Conservation (phyloP, 2,113 vertebrate genomes). For the Stigmatopora argus region DNA sequence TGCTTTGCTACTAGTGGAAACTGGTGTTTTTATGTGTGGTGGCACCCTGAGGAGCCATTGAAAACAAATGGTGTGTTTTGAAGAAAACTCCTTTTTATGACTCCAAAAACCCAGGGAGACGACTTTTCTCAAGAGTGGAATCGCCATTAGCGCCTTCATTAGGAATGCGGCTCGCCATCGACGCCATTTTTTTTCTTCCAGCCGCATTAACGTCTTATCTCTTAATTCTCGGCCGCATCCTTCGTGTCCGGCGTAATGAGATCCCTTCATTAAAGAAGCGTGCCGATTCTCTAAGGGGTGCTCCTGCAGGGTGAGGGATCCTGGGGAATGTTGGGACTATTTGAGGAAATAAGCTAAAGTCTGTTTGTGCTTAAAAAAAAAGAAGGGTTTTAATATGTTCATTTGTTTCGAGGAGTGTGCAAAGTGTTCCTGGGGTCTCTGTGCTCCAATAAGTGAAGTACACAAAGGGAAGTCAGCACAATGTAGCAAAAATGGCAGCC, state of each 20-base stretch:
- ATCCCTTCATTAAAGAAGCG: slow-evolving; percentile 34
- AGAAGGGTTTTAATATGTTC: slow-evolving; percentile 4
- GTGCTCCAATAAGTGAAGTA: background rate
- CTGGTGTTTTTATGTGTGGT: slow-evolving; percentile 33
- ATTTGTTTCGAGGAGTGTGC: slow-evolving; percentile 1
- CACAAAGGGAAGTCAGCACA: background rate
- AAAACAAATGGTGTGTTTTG: slow-evolving; percentile 35
- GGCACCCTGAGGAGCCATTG: slow-evolving; percentile 49
- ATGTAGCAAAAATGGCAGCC: background rate
- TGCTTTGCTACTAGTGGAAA: slow-evolving; percentile 24
- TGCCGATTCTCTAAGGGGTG: slow-evolving; percentile 20
- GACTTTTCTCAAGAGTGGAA: slow-evolving; percentile 50
- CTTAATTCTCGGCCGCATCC: slow-evolving; percentile 23
- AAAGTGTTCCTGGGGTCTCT: background rate
- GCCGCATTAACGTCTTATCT: slow-evolving; percentile 28
- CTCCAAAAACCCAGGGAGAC: slow-evolving; percentile 48
- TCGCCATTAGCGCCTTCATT: slow-evolving; percentile 56
- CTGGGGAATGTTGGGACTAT: slow-evolving; percentile 9
- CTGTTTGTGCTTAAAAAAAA: slow-evolving; percentile 6
- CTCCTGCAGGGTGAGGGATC: slow-evolving; percentile 9
- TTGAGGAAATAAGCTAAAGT: slow-evolving; percentile 5
- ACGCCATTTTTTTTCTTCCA: slow-evolving; percentile 1
- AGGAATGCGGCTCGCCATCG: slow-evolving; percentile 38
- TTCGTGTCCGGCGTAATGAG: slow-evolving; percentile 41
- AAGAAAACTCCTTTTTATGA: slow-evolving; percentile 48